These are phyloP conservation scores for Rhynchophorus ferrugineus DNA, from an alignment of 1,140 invertebrate genomes.

Conservation along the genomic window DNA sequence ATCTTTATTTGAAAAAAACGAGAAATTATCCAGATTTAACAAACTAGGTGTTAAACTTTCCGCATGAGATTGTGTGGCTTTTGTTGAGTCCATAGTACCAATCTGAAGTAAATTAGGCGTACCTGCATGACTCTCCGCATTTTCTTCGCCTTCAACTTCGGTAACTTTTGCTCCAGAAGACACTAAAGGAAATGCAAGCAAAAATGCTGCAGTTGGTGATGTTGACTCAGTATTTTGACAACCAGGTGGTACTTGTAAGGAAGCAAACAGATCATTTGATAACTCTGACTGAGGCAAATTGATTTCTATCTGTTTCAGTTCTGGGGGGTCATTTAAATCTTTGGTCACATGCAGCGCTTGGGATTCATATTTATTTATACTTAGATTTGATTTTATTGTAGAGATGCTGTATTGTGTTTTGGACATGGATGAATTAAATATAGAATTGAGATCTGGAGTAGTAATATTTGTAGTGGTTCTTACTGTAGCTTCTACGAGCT, in stretches of 20 bases:
- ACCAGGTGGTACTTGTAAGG: slow-evolving; percentile 53
- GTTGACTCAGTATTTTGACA: slow-evolving; percentile 58
- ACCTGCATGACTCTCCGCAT: slow-evolving; percentile 46
- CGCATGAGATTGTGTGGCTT: slow-evolving; percentile 32
- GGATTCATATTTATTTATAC: no score
- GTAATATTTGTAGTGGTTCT: no score
- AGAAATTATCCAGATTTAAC: slow-evolving; percentile 37
- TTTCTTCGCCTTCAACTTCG: slow-evolving; percentile 50
- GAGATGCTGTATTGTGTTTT: no score
- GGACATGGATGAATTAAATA: no score
- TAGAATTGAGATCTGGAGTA: no score
- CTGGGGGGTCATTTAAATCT: slow-evolving; percentile 10
- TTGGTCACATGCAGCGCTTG: neutral
- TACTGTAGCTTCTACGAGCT: no score
- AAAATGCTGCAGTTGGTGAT: slow-evolving; percentile 68
- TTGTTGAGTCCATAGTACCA: slow-evolving; percentile 50
- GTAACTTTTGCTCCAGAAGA: slow-evolving; percentile 50
- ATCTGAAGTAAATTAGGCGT: slow-evolving; percentile 56
- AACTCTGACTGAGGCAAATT: slow-evolving; percentile 53
- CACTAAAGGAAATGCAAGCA: slow-evolving; percentile 67
- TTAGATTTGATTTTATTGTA: no score
- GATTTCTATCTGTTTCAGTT: slow-evolving; percentile 26
- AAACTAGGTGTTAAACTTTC: slow-evolving; percentile 34
- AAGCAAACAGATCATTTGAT: slow-evolving; percentile 65
- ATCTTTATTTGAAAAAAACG: slow-evolving; percentile 34